Base-by-base conservation (phyloP, 53 echinoderm and acorn worm species). In the Henricia sp. region DNA sequence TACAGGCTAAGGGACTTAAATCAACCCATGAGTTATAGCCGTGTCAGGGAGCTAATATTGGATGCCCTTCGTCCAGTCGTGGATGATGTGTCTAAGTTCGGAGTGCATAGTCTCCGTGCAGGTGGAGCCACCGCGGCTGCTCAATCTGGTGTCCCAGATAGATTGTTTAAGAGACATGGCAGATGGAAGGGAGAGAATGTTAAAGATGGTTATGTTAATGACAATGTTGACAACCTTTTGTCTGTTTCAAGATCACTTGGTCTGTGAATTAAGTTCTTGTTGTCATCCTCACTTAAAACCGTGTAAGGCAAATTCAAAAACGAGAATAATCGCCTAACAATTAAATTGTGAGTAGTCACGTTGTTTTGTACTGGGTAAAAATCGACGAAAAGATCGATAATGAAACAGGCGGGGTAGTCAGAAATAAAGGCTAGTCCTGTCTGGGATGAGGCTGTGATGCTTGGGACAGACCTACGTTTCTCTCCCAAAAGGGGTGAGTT, bases 131-230 rank as follows among this genome's bases (percentile, higher is more conserved):
- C 71, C 2, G 84, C 13, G 39, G 84, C 71, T 24, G 84, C 84
- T 34, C 57, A 70, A 55, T 41, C 71, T 14, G 84, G 84, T 26
- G 58, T 84, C 3, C 70, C 84, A 84, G 84, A 84, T 33, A 46
- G 84, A n/a, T 16, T 52, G 16, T 84, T 69, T 52, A 84, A 70
- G 23, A 50, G 70, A 28, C 69, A 84, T 53, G 84, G 84, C 1
- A 51, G 84, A 14, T 84, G 71, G 84, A 84, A 70, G 40, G 9
- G 26, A 6, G 56, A 84, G 29, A 29, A 28, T 24, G 83, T 52
- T 16, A 83, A 83, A 37, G 83, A 83, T 51, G 83, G 69, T n/a
- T 68, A 83, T 83, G 68, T 68, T 13, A 38, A 83, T 33, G 83
- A 83, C 14, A 67, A 3, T 67, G 4, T 67, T 3, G 11, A 67